Evolutionary conservation across 2,113 vertebrate genomes (phyloP).

Genomic region (Bettongia penicillata): DNA sequence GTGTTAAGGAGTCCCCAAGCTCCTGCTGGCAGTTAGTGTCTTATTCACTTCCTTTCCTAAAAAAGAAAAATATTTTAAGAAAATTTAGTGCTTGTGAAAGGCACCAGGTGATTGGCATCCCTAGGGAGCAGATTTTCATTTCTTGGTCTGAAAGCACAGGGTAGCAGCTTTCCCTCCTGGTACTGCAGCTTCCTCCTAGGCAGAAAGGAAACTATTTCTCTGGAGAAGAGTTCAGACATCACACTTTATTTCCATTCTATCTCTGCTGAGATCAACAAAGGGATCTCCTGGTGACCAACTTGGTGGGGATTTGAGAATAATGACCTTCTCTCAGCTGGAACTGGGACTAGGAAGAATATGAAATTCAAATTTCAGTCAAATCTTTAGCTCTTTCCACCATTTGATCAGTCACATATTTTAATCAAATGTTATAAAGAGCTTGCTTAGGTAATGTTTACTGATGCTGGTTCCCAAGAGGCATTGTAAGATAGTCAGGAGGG

Average conservation of each 20-base stretch:
- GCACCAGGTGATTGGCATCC: constrained; percentile 20
- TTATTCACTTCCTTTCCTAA: constrained; percentile 68
- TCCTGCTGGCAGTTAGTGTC: constrained; percentile 57
- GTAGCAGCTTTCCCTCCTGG: neutral
- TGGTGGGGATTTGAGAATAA: neutral
- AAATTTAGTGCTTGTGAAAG: constrained; percentile 44
- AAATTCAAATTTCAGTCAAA: constrained; percentile 40
- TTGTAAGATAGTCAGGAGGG: neutral
- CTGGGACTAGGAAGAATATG: neutral
- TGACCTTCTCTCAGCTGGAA: constrained; percentile 29
- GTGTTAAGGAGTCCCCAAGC: constrained; percentile 63
- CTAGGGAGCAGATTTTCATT: neutral
- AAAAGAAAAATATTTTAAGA: constrained; percentile 61
- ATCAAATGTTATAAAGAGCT: constrained; percentile 37
- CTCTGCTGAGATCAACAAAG: constrained; percentile 12
- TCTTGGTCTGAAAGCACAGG: constrained; percentile 38
- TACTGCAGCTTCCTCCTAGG: constrained; percentile 21
- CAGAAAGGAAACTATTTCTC: constrained; percentile 12
- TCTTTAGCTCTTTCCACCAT: constrained; percentile 24
- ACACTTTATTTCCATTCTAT: constrained; percentile 1
- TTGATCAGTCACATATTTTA: constrained; percentile 25
- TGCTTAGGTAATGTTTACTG: constrained; percentile 37
- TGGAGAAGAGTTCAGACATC: constrained; percentile 5
- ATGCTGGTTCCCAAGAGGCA: neutral
- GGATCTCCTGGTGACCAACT: constrained; percentile 8